A percentile compares a stretch with the other conserved stretches of the same genome.
These are phyloP conservation scores for Leuciscus waleckii DNA, from an alignment of 2,797 vertebrate species.

Conservation along the genomic window DNA sequence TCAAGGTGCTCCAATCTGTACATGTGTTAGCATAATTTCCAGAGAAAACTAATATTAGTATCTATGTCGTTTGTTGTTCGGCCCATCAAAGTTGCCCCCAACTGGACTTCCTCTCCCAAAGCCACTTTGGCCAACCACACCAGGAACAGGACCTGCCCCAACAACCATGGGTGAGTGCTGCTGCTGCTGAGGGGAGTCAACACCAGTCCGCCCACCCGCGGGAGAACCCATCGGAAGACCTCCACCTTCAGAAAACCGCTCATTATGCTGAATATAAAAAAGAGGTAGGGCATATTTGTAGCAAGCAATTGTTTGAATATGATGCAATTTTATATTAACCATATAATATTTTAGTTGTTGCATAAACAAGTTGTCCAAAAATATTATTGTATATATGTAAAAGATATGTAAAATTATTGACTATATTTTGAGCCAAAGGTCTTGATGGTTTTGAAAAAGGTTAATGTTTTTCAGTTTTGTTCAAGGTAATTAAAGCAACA, in stretches of 20 bases:
- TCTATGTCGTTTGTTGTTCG: constrained; percentile 61
- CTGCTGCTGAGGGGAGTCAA: constrained; percentile 85
- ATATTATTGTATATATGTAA: too few relatives aligned
- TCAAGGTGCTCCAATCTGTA: constrained; percentile 16
- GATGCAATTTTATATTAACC: constrained; percentile 6
- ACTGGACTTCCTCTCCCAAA: constrained; percentile 61
- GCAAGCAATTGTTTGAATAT: constrained; percentile 48
- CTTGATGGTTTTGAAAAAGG: too few relatives aligned
- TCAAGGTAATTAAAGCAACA: too few relatives aligned
- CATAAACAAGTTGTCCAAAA: constrained; percentile 22
- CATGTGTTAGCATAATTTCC: constrained; percentile 19
- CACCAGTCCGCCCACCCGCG: constrained; percentile 86
- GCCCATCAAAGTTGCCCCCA: constrained; percentile 60
- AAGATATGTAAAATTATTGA: neutral
- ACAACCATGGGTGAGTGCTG: constrained; percentile 67
- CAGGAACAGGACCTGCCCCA: constrained; percentile 54
- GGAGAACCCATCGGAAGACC: constrained; percentile 85
- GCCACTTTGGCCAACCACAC: constrained; percentile 51
- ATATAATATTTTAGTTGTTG: neutral
- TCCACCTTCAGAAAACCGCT: constrained; percentile 87
- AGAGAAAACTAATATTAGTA: constrained; percentile 49
- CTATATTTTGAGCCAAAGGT: too few relatives aligned
- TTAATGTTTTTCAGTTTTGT: too few relatives aligned
- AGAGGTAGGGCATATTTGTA: constrained; percentile 19
- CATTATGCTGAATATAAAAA: constrained; percentile 82